These are phyloP conservation scores for Amorpha juglandis DNA, from an alignment of 2,888 invertebrate species.

Conservation along the genomic window DNA sequence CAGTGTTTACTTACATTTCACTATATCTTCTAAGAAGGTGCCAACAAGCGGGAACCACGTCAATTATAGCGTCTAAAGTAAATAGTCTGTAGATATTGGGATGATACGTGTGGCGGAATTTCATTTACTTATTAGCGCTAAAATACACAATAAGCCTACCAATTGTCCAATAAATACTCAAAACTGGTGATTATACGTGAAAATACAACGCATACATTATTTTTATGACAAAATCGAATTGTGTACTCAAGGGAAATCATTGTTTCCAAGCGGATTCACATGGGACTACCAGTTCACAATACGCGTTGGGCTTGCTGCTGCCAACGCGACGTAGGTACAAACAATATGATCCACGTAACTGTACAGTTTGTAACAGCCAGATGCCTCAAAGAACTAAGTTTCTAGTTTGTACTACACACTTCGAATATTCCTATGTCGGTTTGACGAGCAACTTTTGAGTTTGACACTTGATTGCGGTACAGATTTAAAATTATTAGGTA, in stretches of 20 bases:
- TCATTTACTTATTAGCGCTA: background rate
- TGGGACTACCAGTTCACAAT: constrained; percentile 12
- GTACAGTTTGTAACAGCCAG: constrained; percentile 28
- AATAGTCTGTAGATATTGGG: constrained; percentile 43
- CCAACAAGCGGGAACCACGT: constrained; percentile 51
- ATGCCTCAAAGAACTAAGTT: constrained; percentile 37
- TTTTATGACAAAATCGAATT: constrained; percentile 21
- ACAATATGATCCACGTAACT: constrained; percentile 19
- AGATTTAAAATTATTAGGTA: constrained; percentile 1
- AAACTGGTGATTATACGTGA: background rate
- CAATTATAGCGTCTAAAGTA: constrained; percentile 64
- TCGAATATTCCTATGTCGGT: constrained; percentile 38
- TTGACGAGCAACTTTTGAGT: constrained; percentile 41
- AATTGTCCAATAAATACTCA: too few species aligned
- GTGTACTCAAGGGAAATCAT: constrained; percentile 18
- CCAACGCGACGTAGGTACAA: background rate
- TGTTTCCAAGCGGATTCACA: constrained; percentile 11
- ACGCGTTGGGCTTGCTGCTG: constrained; percentile 3
- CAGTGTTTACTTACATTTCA: constrained; percentile 63
- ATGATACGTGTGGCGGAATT: background rate
- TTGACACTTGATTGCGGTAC: constrained; percentile 27
- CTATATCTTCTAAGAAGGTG: constrained; percentile 50
- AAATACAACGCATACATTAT: background rate
- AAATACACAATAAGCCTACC: background rate
- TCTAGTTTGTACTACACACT: constrained; percentile 32